Evolutionary conservation across 2,113 vertebrate genomes (phyloP), one percentile per base, ranked within the genome.

Genomic region (Melanerpes aurifrons): DNA sequence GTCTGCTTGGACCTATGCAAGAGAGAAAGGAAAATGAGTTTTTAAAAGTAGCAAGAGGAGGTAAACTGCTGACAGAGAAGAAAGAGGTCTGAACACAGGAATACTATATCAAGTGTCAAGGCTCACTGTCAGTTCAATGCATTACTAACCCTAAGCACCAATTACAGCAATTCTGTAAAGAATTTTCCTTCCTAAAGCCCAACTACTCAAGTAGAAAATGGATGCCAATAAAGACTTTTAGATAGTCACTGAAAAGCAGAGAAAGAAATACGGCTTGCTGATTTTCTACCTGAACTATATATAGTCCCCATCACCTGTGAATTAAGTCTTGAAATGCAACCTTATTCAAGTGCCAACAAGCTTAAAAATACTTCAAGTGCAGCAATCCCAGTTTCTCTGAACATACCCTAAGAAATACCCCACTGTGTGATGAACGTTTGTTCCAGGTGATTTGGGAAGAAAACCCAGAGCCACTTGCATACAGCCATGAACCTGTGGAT

Each of bases 1-100:
- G 37, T 69, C 77, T 58, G 69, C 95, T 62, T 81, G 56, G 35
- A 73, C 85, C 87, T 82, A 31, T 86, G 83, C 54, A 94, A 74
- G 43, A 81, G 21, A 56, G 48, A 71, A 31, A 59, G 31, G 28
- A 75, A 87, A 85, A 62, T 9, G 45, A 58, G 12, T 12, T 92
- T 79, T 92, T 63, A 80, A 56, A 76, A 73, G 66, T 12, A 45
- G 56, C 12, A 59, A 81, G 64, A 37, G 32, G 31, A 87, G 59
- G 72, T 47, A 77, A 93, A 70, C 70, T 53, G 32, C 88, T 92
- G 79, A 66, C 26, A 86, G 83, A 25, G 40, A 94, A 67, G 58
- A 90, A 77, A 83, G 66, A 71, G 12, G 6, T 75, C 64, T 86
- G 58, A 88, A 78, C 10, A 67, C 50, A 72, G 69, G 79, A 87